Conservation (phyloP, 2,113 vertebrate species). For the Sorex araneus region DNA sequence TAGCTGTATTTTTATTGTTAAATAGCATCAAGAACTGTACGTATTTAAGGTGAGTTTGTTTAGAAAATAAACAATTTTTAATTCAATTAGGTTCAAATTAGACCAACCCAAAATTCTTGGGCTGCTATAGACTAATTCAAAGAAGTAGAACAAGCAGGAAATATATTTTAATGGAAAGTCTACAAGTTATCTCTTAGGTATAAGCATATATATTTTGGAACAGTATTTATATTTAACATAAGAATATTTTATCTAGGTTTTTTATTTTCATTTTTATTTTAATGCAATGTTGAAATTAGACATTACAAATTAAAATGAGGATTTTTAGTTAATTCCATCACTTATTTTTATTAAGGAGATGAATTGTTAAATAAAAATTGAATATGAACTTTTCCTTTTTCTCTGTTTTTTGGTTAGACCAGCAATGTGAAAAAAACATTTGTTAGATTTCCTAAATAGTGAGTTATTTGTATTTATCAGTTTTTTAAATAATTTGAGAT, state of each 20-base stretch:
- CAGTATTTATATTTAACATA: constrained; percentile 52
- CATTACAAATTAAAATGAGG: constrained; percentile 41
- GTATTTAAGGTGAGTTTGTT: constrained; percentile 55
- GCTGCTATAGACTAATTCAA: constrained; percentile 54
- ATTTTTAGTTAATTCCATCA: constrained; percentile 20
- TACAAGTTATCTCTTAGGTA: neutral
- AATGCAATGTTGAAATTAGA: neutral
- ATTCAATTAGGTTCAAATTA: constrained; percentile 66
- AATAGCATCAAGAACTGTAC: constrained; percentile 36
- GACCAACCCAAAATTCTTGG: constrained; percentile 38
- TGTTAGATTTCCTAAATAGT: constrained; percentile 58
- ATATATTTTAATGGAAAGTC: constrained; percentile 1
- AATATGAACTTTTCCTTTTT: neutral
- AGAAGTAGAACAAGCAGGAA: constrained; percentile 15
- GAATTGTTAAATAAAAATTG: constrained; percentile 33
- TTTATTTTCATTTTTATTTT: neutral
- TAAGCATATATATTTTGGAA: constrained; percentile 57
- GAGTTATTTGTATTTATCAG: constrained; percentile 70
- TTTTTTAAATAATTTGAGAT: constrained; percentile 77
- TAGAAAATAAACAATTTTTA: constrained; percentile 68
- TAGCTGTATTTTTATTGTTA: constrained; percentile 2
- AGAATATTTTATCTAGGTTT: neutral
- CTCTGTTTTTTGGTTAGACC: neutral
- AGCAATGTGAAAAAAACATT: constrained; percentile 44
- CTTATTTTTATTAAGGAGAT: constrained; percentile 59